Base-by-base conservation (phyloP, 1,140 invertebrate species). In the Teleopsis dalmanni region DNA sequence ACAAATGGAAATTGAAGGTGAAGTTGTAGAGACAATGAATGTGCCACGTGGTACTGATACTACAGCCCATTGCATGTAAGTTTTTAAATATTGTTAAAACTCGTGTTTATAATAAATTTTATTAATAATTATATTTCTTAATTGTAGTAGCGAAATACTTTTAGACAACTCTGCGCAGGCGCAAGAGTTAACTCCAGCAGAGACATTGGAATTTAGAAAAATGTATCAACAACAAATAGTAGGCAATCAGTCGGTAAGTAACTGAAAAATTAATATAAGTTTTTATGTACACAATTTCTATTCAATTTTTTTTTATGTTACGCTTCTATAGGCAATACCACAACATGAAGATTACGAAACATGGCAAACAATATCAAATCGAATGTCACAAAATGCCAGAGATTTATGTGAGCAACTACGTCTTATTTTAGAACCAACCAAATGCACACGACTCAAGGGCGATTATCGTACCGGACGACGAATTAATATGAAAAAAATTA, bases 401-500 rank as follows among this genome's bases (percentile, higher is more conserved):
- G 88, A 97, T 51, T 75, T 99, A 7, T 94, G 92, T 55, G 95
- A 99, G 72, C 87, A 96, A 62, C 74, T 99, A 23, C 75, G 95
- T 41, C 75, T 99, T 0, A 87, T 99, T 31, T 73, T 99, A 13
- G 95, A 99, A 75, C 96, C 96, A 1, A 95, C 93, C 0, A 85
- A 91, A 60, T 87, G 92, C 1, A 87, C 93, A 0, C 83, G 91
- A 55, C 73, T 97, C 8, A 90, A 88, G 73, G 81, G 81, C 18
- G 96, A 99, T 72, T 99, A 95, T 67, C 80, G 93, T 49, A 98
- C 93, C 2, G 97, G 97, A 6, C 91, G 93, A 56, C 78, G 97
- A 25, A 85, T 99, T 16, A 99, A 99, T 72, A 99, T 99, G 95
- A 80, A 94, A 36, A 94, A 95, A 72, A 86, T 95, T 3, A 97